These are phyloP conservation scores for Aurelia aurita DNA, from an alignment of 30 jellyfish, hydroid and myxozoan genomes.

Conservation along the genomic window DNA sequence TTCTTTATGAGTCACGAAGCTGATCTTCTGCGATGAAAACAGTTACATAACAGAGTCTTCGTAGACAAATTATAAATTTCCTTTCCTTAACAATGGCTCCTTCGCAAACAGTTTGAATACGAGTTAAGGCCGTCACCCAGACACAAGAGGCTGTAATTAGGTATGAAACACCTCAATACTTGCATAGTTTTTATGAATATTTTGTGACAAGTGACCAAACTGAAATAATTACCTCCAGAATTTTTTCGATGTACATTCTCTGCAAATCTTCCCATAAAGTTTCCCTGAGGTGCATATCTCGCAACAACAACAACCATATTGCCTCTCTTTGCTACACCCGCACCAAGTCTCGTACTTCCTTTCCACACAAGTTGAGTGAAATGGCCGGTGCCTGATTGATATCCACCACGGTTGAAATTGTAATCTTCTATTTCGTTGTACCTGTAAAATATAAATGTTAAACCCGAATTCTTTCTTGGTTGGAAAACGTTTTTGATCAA, in stretches of 20 bases:
- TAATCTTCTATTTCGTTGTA: slow-evolving; percentile 73
- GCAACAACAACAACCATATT: slow-evolving; percentile 75
- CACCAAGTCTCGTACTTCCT: slow-evolving; percentile 70
- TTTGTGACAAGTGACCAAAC: neutral
- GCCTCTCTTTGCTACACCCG: slow-evolving; percentile 78
- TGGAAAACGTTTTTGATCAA: neutral
- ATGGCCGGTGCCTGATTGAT: slow-evolving; percentile 80
- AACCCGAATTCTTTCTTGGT: neutral
- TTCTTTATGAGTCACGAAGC: no score
- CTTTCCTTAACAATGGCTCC: no score
- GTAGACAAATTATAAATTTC: no score
- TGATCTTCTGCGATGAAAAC: no score
- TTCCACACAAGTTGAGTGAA: slow-evolving; percentile 89
- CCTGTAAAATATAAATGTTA: slow-evolving; percentile 25
- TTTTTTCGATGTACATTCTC: slow-evolving; percentile 57
- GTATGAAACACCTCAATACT: no score
- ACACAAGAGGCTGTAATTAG: no score
- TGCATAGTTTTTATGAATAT: no score
- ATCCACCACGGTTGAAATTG: slow-evolving; percentile 66
- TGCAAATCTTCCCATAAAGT: slow-evolving; percentile 33
- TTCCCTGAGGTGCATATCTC: slow-evolving; percentile 76
- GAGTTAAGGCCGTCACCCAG: no score
- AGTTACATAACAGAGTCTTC: no score
- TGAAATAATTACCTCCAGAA: slow-evolving; percentile 22
- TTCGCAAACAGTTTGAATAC: no score